A percentile compares a stretch with the other conserved stretches of the same genome.
Conservation (phyloP, 2,888 invertebrate genomes). For the Macropis europaea region DNA sequence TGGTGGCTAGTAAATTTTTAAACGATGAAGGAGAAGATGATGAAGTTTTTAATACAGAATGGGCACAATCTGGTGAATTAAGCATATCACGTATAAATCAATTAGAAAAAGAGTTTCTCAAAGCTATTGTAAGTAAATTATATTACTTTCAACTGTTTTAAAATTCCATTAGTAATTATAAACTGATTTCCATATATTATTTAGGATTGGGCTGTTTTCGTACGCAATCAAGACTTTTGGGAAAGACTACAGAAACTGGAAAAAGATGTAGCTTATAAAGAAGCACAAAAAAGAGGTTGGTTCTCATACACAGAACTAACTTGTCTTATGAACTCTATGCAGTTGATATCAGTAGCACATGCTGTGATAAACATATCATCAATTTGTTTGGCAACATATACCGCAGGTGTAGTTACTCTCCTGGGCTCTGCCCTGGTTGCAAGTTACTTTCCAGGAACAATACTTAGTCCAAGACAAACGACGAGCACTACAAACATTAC, state of each 20-base stretch:
- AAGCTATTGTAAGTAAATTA: constrained; percentile 88
- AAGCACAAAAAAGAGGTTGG: constrained; percentile 88
- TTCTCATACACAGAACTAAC: constrained; percentile 90
- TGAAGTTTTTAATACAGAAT: constrained; percentile 94
- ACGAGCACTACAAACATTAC: constrained; percentile 29
- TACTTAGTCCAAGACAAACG: constrained; percentile 59
- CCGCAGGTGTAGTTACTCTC: constrained; percentile 83
- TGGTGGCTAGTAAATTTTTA: constrained; percentile 97
- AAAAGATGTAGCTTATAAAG: constrained; percentile 86
- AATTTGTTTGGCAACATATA: constrained; percentile 83
- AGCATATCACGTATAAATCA: constrained; percentile 87
- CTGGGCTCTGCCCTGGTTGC: constrained; percentile 82
- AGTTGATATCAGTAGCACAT: constrained; percentile 80
- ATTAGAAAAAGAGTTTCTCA: constrained; percentile 93
- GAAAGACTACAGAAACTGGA: constrained; percentile 86
- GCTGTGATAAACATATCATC: constrained; percentile 81
- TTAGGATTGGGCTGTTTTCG: constrained; percentile 93
- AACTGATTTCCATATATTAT: not conserved
- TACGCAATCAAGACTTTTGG: constrained; percentile 89
- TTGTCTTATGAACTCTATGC: constrained; percentile 81
- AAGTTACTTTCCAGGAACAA: constrained; percentile 76
- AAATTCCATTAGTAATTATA: not conserved
- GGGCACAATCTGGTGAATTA: constrained; percentile 93
- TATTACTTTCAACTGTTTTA: not conserved
- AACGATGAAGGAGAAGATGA: constrained; percentile 96